Evolutionary conservation across 2,888 invertebrate species (phyloP).

Genomic region (Drosophila demipolita): DNA sequence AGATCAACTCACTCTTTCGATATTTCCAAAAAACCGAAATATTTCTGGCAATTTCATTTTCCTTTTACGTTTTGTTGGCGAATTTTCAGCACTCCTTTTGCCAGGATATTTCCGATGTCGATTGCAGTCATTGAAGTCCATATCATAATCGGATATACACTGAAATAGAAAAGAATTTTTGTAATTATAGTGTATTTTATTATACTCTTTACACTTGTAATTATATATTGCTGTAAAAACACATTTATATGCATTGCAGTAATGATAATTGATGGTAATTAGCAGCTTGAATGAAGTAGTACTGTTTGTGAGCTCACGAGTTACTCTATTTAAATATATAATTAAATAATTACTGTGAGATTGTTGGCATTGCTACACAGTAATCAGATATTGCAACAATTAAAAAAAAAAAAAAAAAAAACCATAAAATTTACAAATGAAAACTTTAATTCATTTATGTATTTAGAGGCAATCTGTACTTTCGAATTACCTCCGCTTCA

Average conservation of each 20-base stretch:
- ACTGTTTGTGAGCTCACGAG: neutral
- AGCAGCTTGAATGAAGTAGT: neutral
- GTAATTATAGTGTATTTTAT: neutral
- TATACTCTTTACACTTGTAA: neutral
- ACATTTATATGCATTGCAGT: neutral
- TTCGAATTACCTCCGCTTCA: conserved; percentile 22
- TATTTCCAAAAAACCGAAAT: conserved; percentile 42
- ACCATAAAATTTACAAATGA: neutral
- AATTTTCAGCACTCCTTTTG: neutral
- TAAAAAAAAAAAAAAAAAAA: too few species aligned
- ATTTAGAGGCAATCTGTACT: neutral
- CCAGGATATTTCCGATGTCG: neutral
- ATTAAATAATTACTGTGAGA: conserved; percentile 11
- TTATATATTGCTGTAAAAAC: neutral
- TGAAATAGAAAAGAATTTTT: conserved; percentile 2
- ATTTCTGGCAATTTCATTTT: conserved; percentile 38
- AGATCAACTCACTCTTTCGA: conserved; percentile 32
- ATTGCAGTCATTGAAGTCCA: conserved; percentile 3
- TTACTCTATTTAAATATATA: neutral
- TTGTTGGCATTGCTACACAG: neutral
- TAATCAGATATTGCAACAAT: neutral
- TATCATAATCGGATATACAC: conserved; percentile 9
- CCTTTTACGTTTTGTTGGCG: conserved; percentile 13
- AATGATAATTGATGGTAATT: conserved; percentile 17
- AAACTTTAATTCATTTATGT: neutral